Percentiles rank a stretch among this genome's conserved stretches.
Conservation (phyloP, 92 coral and sea anemone genomes). For the Chrysogorgia sp. region DNA sequence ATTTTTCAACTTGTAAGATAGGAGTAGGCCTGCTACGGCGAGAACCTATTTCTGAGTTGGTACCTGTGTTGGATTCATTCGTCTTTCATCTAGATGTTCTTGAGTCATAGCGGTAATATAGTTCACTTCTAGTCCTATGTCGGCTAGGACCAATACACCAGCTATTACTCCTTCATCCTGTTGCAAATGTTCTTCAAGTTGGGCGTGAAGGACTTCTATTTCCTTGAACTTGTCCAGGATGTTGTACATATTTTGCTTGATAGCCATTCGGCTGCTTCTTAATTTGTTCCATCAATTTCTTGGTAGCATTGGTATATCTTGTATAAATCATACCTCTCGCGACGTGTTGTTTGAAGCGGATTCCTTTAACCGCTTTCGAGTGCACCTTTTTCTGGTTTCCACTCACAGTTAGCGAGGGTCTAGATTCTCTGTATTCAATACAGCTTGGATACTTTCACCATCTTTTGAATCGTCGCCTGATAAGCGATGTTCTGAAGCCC, state of each 20-base stretch:
- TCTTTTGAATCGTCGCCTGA: no score
- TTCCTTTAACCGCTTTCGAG: background rate
- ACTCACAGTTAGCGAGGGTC: no score
- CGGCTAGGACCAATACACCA: background rate
- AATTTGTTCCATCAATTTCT: background rate
- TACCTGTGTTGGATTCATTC: background rate
- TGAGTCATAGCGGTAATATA: slow-evolving; percentile 1
- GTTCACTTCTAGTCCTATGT: slow-evolving; percentile 8
- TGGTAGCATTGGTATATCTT: slow-evolving; percentile 11
- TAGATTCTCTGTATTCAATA: no score
- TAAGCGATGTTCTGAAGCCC: no score
- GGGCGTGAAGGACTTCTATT: slow-evolving; percentile 25
- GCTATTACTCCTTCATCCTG: background rate
- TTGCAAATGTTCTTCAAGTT: background rate
- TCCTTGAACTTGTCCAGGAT: background rate
- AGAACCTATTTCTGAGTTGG: slow-evolving; percentile 4
- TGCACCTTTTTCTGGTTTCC: no score
- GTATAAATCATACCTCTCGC: background rate
- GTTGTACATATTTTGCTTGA: background rate
- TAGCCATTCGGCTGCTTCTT: slow-evolving; percentile 14
- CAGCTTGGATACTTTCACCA: no score
- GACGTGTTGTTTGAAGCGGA: background rate
- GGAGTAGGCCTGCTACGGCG: background rate
- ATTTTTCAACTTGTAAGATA: background rate
- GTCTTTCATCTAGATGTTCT: slow-evolving; percentile 15